Evolutionary conservation across 2,113 vertebrate genomes (phyloP).

Genomic region (Ctenomys sociabilis): DNA sequence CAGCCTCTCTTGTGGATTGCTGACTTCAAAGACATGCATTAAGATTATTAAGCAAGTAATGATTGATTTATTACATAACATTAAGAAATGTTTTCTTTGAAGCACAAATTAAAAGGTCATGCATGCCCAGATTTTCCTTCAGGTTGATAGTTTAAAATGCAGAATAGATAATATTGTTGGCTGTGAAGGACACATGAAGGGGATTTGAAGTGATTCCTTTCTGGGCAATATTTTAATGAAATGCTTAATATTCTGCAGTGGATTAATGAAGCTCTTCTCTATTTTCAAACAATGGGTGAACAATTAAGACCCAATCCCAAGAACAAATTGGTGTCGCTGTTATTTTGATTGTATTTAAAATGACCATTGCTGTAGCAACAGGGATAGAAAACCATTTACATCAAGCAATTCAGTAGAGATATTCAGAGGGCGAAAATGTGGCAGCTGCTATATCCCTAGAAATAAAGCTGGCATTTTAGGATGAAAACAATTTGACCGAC

Average conservation of each 20-base stretch:
- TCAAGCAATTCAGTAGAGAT: constrained; percentile 16
- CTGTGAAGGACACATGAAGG: constrained; percentile 66
- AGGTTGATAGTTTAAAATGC: constrained; percentile 67
- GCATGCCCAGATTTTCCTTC: constrained; percentile 66
- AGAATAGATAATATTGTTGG: constrained; percentile 48
- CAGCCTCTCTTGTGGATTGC: constrained; percentile 77
- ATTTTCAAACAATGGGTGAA: constrained; percentile 32
- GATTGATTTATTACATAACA: constrained; percentile 87
- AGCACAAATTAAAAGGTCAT: constrained; percentile 83
- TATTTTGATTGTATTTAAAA: constrained; percentile 64
- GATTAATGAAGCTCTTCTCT: constrained; percentile 20
- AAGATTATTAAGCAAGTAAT: constrained; percentile 83
- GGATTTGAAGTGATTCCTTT: constrained; percentile 49
- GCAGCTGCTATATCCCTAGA: constrained; percentile 65
- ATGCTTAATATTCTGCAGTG: constrained; percentile 53
- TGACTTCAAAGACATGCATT: constrained; percentile 83
- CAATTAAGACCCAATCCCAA: background rate
- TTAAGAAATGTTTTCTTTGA: constrained; percentile 86
- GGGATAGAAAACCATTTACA: constrained; percentile 51
- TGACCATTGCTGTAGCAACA: background rate
- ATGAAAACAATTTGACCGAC: constrained; percentile 52
- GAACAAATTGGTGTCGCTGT: constrained; percentile 56
- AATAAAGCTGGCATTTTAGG: constrained; percentile 62
- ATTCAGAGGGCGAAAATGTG: background rate
- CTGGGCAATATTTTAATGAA: constrained; percentile 71